Evolutionary conservation across 2,797 vertebrate genomes (phyloP).

Genomic region (Melanotaenia maccullochi): DNA sequence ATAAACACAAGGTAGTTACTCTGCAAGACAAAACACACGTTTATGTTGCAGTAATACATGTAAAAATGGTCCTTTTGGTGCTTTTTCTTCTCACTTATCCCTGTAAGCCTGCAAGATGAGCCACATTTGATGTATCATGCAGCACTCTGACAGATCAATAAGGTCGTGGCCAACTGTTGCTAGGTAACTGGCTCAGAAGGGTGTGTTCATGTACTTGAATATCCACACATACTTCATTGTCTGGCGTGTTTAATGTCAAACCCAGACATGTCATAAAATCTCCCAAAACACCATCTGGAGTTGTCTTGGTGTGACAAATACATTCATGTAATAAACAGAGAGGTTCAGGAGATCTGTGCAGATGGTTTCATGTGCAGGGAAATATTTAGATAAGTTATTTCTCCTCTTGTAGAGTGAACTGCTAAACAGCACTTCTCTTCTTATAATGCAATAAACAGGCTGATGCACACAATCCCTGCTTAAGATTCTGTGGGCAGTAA

Average conservation of each 20-base stretch:
- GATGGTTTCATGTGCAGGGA: slow-evolving; percentile 11
- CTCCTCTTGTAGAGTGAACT: background rate
- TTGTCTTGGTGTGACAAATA: slow-evolving; percentile 19
- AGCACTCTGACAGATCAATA: slow-evolving; percentile 43
- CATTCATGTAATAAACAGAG: slow-evolving; percentile 24
- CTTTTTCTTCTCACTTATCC: slow-evolving; percentile 6
- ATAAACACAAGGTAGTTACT: slow-evolving; percentile 99
- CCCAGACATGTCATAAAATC: slow-evolving; percentile 5
- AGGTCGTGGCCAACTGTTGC: slow-evolving; percentile 64
- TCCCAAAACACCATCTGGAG: slow-evolving; percentile 55
- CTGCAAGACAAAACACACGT: slow-evolving; percentile 75
- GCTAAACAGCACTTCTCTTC: slow-evolving; percentile 14
- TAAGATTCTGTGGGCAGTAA: slow-evolving; percentile 35
- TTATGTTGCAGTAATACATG: slow-evolving; percentile 2
- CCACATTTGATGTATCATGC: slow-evolving; percentile 11
- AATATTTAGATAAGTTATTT: background rate
- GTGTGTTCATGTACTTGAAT: slow-evolving; percentile 7
- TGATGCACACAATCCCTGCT: slow-evolving; percentile 24
- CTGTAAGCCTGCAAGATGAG: slow-evolving; percentile 18
- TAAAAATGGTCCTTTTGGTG: background rate
- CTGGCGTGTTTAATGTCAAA: slow-evolving; percentile 41
- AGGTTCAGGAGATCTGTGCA: slow-evolving; percentile 17
- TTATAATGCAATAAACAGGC: slow-evolving; percentile 20
- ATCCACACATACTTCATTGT: slow-evolving; percentile 24
- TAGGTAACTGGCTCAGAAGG: slow-evolving; percentile 60